Percentiles rank a stretch among this genome's conserved stretches.
phyloP scores from a whole-genome alignment of 2,113 vertebrate genomes.

The Caloenas nicobarica region DNA sequence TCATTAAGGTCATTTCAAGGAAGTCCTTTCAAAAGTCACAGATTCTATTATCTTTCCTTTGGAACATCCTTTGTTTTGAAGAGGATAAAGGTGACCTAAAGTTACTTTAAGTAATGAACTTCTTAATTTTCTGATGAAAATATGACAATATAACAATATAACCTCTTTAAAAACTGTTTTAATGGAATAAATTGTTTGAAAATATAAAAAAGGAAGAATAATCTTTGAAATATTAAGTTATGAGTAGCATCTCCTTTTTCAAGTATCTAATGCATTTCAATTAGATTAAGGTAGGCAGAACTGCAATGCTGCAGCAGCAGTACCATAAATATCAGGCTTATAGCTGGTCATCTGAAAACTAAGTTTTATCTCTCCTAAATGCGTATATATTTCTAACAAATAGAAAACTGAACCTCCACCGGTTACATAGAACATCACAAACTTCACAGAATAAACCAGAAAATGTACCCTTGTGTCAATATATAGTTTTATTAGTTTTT shows the following conservation, averaged over 20 bases:
- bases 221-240: not conserved
- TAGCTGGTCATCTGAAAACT: not conserved
- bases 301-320: not conserved
- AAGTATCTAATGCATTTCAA: not conserved
- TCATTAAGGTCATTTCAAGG: not conserved
- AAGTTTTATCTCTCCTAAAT: not conserved
- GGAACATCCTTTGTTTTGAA: not conserved
- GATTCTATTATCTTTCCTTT: not conserved
- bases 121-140: not conserved
- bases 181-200: not conserved
- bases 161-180: not conserved
- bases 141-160: not conserved
- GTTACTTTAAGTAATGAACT: not conserved
- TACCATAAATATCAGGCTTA: not conserved
- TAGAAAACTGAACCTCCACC: not conserved
- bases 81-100: not conserved
- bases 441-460: not conserved
- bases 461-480: not conserved
- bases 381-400: not conserved
- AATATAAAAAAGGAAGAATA: not conserved
- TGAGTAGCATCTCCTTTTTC: not conserved
- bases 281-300: not conserved
- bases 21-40: not conserved
- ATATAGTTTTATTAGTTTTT: not conserved
- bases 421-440: not conserved